Percentiles rank a stretch among this genome's conserved stretches.
phyloP scores from a whole-genome alignment of 1,140 invertebrate genomes.

The Ephestia elutella region DNA sequence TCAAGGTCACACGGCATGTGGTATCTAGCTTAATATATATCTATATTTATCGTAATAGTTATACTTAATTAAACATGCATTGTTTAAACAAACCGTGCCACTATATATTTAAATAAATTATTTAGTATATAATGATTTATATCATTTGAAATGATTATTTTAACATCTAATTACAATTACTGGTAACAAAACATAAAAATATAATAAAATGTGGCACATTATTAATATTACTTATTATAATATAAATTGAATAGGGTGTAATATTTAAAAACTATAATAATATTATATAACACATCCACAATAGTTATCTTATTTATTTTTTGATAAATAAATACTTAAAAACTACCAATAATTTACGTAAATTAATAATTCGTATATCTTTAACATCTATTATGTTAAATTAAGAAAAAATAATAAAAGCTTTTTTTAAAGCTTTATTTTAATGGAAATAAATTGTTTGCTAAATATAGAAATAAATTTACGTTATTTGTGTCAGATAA shows the following conservation, averaged over 20 bases:
- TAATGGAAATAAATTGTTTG: neutral
- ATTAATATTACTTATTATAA: slow-evolving; percentile 3
- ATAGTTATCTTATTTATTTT: neutral
- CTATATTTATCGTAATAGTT: too few species aligned
- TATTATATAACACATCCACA: slow-evolving; percentile 8
- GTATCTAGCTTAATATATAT: too few species aligned
- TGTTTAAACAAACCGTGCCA: neutral
- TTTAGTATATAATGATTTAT: too few species aligned
- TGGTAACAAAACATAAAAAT: neutral
- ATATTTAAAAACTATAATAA: neutral
- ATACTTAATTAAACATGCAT: too few species aligned
- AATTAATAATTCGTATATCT: slow-evolving; percentile 11
- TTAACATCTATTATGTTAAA: neutral
- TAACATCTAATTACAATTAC: too few species aligned
- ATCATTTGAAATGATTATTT: too few species aligned
- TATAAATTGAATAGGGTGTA: neutral
- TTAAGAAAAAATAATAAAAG: neutral
- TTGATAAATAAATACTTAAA: slow-evolving; percentile 5
- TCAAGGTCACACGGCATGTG: too few species aligned
- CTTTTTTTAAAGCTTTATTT: neutral
- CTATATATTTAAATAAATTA: slow-evolving; percentile 9
- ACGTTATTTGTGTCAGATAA: too few species aligned
- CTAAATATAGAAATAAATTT: neutral
- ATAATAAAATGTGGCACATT: neutral
- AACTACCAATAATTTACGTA: slow-evolving; percentile 6